Base-by-base conservation (phyloP, 1,140 invertebrate species). In the Amphibalanus amphitrite region DNA sequence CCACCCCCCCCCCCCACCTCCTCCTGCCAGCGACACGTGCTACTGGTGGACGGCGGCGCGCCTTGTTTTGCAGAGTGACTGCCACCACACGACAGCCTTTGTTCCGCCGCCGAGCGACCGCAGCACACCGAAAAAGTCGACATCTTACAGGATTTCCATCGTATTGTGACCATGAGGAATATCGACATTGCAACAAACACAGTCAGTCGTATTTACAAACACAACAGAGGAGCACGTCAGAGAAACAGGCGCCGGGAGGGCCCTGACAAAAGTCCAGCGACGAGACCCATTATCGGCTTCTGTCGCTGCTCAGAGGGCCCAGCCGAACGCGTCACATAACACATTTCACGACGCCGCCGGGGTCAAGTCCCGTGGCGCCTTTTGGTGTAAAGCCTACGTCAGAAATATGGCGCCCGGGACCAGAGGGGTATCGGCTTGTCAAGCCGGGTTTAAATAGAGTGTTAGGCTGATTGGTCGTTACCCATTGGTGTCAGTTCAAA, bases 91-190 rank as follows among this genome's bases (percentile, higher is more conserved):
- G 4, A 23, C 47, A 1, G 47, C 47, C 47, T 59, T 59, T 59
- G 47, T 59, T 59, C 13, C 47, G 17, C 47, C 20, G 10, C 47
- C 47, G 47, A 38, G 13, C 47, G 47, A 20, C 47, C 47, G 47
- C 47, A 8, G 17, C 10, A 8, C 10, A 1, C 47, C 47, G 23
- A 59, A 59, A 59, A 59, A 59, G 20, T 3, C 47, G 47, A 13
- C 10, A 20, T 59, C 47, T 59, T 20, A 23, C 47, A 59, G 47
- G 47, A 59, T 59, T 59, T 59, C 47, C 47, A 59, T 59, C 47
- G 47, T 59, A 59, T 59, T 59, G 47, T 59, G 47, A 59, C 47
- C 47, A 59, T 59, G 47, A 59, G 47, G 47, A 59, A 59, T 59
- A 59, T 59, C 20, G 47, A 59, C 47, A 59, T 59, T 59, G 47